Conservation (phyloP, 2,888 invertebrate species). For the Drosophila siamana region DNA sequence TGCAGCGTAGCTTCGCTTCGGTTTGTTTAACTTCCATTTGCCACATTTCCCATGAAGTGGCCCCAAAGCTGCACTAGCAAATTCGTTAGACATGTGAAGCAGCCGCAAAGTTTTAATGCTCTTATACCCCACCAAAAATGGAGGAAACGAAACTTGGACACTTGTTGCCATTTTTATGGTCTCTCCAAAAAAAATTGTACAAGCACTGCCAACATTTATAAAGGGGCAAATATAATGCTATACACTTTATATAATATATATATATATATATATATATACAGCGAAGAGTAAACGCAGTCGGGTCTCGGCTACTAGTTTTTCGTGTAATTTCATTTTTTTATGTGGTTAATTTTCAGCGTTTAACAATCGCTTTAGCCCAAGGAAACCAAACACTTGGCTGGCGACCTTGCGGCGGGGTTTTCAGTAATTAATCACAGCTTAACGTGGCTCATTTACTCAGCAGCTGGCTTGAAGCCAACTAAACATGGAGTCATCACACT, state of each 20-base stretch:
- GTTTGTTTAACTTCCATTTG: background rate
- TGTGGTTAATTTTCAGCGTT: slow-evolving; percentile 39
- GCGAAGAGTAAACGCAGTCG: slow-evolving; percentile 13
- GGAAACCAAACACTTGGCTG: slow-evolving; percentile 45
- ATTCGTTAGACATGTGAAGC: slow-evolving; percentile 54
- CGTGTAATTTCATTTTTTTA: slow-evolving; percentile 24
- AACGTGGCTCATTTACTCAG: slow-evolving; percentile 52
- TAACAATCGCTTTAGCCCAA: slow-evolving; percentile 35
- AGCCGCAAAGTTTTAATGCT: slow-evolving; percentile 58
- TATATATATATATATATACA: background rate
- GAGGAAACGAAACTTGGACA: slow-evolving; percentile 49
- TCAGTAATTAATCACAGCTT: slow-evolving; percentile 50
- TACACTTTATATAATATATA: background rate
- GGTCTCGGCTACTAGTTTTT: slow-evolving; percentile 11
- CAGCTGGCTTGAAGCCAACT: slow-evolving; percentile 25
- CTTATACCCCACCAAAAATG: slow-evolving; percentile 19
- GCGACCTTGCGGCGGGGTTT: slow-evolving; percentile 43
- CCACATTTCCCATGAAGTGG: slow-evolving; percentile 29
- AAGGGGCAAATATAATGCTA: slow-evolving; percentile 9
- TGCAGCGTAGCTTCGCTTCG: slow-evolving; percentile 25
- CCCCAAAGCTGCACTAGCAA: slow-evolving; percentile 26
- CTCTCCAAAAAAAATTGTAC: slow-evolving; percentile 22
- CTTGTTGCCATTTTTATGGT: slow-evolving; percentile 60
- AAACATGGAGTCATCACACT: slow-evolving; percentile 18
- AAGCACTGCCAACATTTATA: slow-evolving; percentile 33